Evolutionary conservation across 1,140 invertebrate species (phyloP).

Genomic region (Eriocheir sinensis): DNA sequence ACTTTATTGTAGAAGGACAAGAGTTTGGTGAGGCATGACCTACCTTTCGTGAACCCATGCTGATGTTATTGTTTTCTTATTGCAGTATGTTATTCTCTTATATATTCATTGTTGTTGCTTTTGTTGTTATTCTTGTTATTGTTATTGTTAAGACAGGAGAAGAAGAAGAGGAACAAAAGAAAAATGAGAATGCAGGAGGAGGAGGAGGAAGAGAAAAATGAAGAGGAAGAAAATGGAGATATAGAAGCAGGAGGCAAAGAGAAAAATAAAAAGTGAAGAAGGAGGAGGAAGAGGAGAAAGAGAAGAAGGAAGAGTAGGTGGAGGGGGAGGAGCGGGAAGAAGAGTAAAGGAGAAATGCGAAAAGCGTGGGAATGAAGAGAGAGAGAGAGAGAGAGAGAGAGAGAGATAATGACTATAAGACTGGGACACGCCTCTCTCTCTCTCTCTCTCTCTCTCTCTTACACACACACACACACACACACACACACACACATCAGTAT

Average conservation of each 20-base stretch:
- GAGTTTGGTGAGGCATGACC: no score
- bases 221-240: neutral
- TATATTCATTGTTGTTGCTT: no score
- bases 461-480: no score
- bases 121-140: no score
- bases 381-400: neutral
- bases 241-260: neutral
- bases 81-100: no score
- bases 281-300: neutral
- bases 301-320: neutral
- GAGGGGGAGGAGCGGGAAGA: neutral
- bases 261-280: neutral
- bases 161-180: neutral
- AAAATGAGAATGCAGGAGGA: neutral
- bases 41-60: no score
- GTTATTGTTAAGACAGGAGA: neutral
- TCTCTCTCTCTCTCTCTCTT: constrained; percentile 15
- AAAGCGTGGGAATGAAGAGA: neutral
- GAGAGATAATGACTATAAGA: neutral
- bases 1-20: no score
- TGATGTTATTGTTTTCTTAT: no score
- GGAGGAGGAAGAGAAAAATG: neutral
- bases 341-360: neutral
- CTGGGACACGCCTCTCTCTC: neutral
- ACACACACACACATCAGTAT: no score